Conservation (phyloP, 2,113 vertebrate species). For the Toxotes jaculatrix region DNA sequence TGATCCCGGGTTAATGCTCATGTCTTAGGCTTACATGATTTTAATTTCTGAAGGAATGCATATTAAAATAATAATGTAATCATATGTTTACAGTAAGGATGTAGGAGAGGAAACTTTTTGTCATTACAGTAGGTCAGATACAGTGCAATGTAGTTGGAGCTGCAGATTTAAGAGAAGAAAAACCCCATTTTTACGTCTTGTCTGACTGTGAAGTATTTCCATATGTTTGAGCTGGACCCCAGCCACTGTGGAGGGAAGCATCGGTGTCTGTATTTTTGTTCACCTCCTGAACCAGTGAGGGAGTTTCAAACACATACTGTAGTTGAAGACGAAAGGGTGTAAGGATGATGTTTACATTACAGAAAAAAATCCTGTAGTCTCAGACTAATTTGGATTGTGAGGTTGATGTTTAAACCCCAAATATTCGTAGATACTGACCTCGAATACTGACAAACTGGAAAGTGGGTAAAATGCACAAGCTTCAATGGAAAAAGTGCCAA, state of each 20-base stretch:
- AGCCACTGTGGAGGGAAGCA: not conserved
- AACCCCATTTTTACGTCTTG: not conserved
- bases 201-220: conserved; percentile 26
- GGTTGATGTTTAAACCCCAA: not conserved
- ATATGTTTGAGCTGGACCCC: conserved; percentile 32
- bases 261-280: not conserved
- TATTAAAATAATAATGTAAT: not conserved
- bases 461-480: not conserved
- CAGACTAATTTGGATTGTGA: not conserved
- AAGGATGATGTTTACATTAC: conserved; percentile 1
- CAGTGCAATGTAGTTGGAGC: not conserved
- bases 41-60: not conserved
- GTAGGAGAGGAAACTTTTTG: not conserved
- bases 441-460: not conserved
- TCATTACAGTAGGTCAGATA: not conserved
- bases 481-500: not conserved
- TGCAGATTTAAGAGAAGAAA: not conserved
- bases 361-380: conserved; percentile 1
- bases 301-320: not conserved
- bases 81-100: not conserved
- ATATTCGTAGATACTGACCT: conserved; percentile 8
- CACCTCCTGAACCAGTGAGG: not conserved
- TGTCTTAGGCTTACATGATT: not conserved
- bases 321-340: not conserved
- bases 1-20: not conserved